A percentile compares a stretch with the other conserved stretches of the same genome.
Evolutionary conservation across 1,140 invertebrate species (phyloP).

Genomic region (Tetramorium simillimum): DNA sequence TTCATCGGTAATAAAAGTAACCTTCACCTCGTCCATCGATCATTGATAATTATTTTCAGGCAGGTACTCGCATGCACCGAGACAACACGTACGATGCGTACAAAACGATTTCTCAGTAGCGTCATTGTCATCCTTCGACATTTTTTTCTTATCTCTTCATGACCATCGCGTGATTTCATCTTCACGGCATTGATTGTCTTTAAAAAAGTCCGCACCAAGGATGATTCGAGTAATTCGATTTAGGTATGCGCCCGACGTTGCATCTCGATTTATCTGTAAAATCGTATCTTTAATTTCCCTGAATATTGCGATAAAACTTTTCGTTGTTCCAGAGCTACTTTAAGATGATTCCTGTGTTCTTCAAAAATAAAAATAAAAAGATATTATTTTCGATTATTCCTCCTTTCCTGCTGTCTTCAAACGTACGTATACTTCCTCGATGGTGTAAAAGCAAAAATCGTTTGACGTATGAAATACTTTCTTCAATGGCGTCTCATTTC

Average conservation of each 20-base stretch:
- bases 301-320: neutral
- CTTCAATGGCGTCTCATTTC: slow-evolving; percentile 9
- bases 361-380: neutral
- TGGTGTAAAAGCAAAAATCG: neutral
- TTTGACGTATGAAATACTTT: neutral
- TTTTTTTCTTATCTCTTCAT: slow-evolving; percentile 27
- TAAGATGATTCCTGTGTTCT: neutral
- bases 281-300: neutral
- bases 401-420: neutral
- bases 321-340: neutral
- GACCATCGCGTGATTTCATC: slow-evolving; percentile 44
- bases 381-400: neutral
- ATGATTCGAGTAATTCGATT: slow-evolving; percentile 22
- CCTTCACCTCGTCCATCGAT: slow-evolving; percentile 44
- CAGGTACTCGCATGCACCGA: slow-evolving; percentile 4
- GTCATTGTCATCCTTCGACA: slow-evolving; percentile 35
- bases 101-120: slow-evolving; percentile 36
- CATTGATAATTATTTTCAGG: slow-evolving; percentile 49
- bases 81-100: slow-evolving; percentile 9
- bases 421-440: neutral
- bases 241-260: neutral
- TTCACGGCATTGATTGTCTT: slow-evolving; percentile 30
- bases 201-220: slow-evolving; percentile 32
- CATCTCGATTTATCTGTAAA: neutral
- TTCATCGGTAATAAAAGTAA: slow-evolving; percentile 23